phyloP scores from a whole-genome alignment of 1,140 invertebrate species.

The Cepaea nemoralis region DNA sequence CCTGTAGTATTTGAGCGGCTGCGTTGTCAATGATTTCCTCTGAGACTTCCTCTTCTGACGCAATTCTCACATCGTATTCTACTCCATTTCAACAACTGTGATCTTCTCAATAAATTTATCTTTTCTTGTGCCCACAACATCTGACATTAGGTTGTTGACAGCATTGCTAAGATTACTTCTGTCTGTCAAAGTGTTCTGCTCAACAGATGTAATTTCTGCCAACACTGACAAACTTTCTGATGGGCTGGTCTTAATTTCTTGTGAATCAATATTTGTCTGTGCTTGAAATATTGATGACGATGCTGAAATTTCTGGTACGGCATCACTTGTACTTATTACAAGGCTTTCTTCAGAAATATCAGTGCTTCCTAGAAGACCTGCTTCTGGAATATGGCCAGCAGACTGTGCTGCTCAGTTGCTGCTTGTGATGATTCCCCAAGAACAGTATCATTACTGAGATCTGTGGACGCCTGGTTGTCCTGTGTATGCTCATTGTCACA shows the following conservation, averaged over 20 bases:
- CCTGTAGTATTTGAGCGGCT: neutral
- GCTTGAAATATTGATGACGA: neutral
- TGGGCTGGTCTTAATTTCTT: neutral
- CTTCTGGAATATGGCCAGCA: neutral
- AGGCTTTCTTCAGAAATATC: neutral
- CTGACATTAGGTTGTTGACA: neutral
- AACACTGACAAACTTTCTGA: neutral
- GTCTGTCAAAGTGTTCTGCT: neutral
- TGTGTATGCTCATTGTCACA: neutral
- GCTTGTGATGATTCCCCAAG: neutral
- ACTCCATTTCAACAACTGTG: slow-evolving; percentile 30
- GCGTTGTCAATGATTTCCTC: slow-evolving; percentile 28
- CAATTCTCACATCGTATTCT: slow-evolving; percentile 35
- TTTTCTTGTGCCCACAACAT: neutral
- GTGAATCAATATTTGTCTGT: neutral
- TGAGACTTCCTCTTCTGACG: slow-evolving; percentile 25
- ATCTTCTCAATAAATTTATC: slow-evolving; percentile 11
- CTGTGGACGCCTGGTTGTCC: neutral
- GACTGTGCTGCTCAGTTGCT: neutral
- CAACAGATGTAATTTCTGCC: neutral
- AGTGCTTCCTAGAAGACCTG: neutral
- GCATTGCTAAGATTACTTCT: neutral
- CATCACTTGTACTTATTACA: neutral
- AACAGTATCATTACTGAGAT: neutral
- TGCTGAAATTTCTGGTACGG: neutral